phyloP scores from a whole-genome alignment of 2,113 vertebrate species.

The Orthonyx spaldingii region DNA sequence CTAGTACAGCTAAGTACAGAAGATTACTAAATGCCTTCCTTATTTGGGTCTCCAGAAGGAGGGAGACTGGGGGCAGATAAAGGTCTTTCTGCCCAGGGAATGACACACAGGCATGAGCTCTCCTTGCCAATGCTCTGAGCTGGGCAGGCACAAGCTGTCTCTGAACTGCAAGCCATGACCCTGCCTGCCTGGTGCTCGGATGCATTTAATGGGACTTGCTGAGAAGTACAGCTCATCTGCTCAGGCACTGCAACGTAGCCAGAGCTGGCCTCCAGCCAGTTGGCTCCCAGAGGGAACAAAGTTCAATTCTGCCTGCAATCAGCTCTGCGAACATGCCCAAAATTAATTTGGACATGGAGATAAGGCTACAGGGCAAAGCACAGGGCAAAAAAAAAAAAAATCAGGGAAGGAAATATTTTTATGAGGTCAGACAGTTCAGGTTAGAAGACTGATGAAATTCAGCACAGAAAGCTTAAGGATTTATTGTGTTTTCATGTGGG shows the following conservation, averaged over 20 bases:
- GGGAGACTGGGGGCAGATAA: background rate
- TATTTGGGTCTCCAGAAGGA: background rate
- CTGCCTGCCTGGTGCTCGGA: rapidly evolving
- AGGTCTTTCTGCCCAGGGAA: background rate
- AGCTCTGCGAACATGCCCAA: background rate
- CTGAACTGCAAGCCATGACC: background rate
- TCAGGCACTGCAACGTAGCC: background rate
- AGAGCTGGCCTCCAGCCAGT: background rate
- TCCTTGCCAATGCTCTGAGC: background rate
- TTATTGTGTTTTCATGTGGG: background rate
- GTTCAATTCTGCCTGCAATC: background rate
- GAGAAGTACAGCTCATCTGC: background rate
- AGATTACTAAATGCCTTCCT: background rate
- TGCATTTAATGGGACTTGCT: background rate
- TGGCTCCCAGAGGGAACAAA: background rate
- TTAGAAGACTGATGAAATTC: background rate
- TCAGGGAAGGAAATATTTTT: background rate
- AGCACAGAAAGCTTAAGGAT: background rate
- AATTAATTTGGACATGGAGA: slow-evolving; percentile 26
- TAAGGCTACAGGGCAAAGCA: background rate
- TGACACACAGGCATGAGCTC: background rate
- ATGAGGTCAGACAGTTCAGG: background rate
- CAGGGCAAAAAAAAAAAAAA: background rate
- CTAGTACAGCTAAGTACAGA: background rate
- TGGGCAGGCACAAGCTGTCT: background rate